phyloP scores from a whole-genome alignment of 2,797 vertebrate species.

The Nannoperca australis region DNA sequence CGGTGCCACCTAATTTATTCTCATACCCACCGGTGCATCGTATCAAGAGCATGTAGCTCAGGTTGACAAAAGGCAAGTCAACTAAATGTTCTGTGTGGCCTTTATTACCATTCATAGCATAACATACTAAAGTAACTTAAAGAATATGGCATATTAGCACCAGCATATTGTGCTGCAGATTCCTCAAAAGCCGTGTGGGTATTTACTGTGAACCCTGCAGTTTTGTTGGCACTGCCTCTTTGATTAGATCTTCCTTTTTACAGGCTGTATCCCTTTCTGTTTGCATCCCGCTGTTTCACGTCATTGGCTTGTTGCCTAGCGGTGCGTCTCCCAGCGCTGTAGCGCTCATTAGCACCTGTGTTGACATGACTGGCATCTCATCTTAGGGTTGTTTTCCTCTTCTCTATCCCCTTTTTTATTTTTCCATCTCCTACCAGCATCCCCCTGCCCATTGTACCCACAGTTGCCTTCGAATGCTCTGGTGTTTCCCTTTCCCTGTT shows the following conservation, averaged over 20 bases:
- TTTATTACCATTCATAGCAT: constrained; percentile 12
- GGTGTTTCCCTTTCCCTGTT: constrained; percentile 17
- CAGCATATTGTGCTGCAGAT: constrained; percentile 27
- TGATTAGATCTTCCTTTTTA: constrained; percentile 51
- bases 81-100: constrained; percentile 22
- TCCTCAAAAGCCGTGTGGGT: constrained; percentile 43
- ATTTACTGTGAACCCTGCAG: constrained; percentile 46
- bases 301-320: constrained; percentile 48
- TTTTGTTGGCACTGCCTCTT: constrained; percentile 45
- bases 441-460: constrained; percentile 19
- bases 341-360: constrained; percentile 67
- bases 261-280: constrained; percentile 35
- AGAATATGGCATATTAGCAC: constrained; percentile 21
- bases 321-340: constrained; percentile 48
- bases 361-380: constrained; percentile 75
- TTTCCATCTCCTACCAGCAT: constrained; percentile 36
- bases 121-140: constrained; percentile 18
- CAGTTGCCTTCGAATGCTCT: constrained; percentile 23
- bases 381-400: constrained; percentile 63
- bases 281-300: constrained; percentile 59
- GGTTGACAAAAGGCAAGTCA: constrained; percentile 21
- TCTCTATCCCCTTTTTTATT: constrained; percentile 14
- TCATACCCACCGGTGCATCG: neutral
- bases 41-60: constrained; percentile 15
- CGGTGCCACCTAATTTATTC: constrained; percentile 43